Percentiles rank a stretch among this genome's conserved stretches.
These are phyloP conservation scores for Nibea albiflora DNA, from an alignment of 2,113 vertebrate genomes.

Conservation along the genomic window DNA sequence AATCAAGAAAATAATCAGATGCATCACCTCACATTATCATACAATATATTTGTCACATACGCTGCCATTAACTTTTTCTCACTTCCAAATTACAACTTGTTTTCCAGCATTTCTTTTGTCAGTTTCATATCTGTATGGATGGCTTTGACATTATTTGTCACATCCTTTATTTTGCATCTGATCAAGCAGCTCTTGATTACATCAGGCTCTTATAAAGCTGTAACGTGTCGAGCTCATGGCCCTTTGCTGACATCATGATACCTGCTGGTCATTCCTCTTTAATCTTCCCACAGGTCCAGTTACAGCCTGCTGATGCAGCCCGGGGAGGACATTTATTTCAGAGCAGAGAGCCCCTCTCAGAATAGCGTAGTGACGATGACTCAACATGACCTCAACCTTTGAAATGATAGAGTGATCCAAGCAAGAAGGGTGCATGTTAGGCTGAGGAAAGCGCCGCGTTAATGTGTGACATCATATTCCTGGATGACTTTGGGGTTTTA, in stretches of 20 bases:
- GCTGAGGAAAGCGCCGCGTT: background rate
- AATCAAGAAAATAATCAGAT: background rate
- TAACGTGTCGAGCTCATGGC: constrained; percentile 7
- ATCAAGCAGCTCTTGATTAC: constrained; percentile 42
- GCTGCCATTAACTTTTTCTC: background rate
- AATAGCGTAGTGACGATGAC: constrained; percentile 46
- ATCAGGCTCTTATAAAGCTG: constrained; percentile 39
- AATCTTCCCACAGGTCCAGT: constrained; percentile 37
- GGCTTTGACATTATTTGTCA: background rate
- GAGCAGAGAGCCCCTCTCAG: constrained; percentile 28
- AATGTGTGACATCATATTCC: constrained; percentile 45
- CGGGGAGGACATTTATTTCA: constrained; percentile 28
- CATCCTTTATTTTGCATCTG: constrained; percentile 26
- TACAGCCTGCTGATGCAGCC: constrained; percentile 45
- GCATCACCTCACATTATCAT: background rate
- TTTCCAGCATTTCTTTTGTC: background rate
- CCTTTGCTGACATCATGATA: constrained; percentile 63
- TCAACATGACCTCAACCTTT: constrained; percentile 52
- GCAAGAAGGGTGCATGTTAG: background rate
- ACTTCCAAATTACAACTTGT: background rate
- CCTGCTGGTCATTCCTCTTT: constrained; percentile 22
- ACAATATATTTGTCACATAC: background rate
- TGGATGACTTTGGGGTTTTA: constrained; percentile 47
- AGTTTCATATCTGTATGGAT: background rate
- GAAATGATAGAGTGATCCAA: constrained; percentile 22